These are phyloP conservation scores for Tetrax tetrax DNA, from an alignment of 2,113 vertebrate species.

Conservation along the genomic window DNA sequence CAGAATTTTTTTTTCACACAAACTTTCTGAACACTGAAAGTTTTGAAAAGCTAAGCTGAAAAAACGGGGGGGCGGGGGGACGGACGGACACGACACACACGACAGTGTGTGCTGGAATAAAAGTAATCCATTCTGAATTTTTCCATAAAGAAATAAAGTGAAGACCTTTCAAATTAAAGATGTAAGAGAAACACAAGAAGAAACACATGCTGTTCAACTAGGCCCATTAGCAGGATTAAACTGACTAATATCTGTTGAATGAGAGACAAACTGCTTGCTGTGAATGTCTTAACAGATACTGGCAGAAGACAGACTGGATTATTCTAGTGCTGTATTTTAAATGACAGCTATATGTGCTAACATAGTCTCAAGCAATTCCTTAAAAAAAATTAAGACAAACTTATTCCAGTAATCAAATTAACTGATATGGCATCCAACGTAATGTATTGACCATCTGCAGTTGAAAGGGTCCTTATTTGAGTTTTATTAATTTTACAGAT, in stretches of 20 bases:
- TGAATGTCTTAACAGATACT: neutral
- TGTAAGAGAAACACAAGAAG: neutral
- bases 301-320: neutral
- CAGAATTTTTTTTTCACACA: neutral
- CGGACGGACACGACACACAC: no score
- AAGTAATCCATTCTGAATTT: neutral
- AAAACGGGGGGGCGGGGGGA: neutral
- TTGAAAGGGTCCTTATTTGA: neutral
- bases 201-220: neutral
- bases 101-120: neutral
- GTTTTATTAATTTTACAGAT: neutral
- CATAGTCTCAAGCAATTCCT: neutral
- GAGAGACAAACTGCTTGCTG: neutral
- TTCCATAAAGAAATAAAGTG: neutral
- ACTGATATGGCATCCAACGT: neutral
- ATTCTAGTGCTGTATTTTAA: neutral
- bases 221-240: neutral
- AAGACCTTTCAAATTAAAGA: neutral
- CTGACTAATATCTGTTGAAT: neutral
- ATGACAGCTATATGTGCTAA: neutral
- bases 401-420: neutral
- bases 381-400: neutral
- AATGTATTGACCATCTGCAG: neutral
- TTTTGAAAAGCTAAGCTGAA: neutral
- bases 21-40: neutral